Conservation (phyloP, 2,888 invertebrate genomes). For the Ferrisia virgata region DNA sequence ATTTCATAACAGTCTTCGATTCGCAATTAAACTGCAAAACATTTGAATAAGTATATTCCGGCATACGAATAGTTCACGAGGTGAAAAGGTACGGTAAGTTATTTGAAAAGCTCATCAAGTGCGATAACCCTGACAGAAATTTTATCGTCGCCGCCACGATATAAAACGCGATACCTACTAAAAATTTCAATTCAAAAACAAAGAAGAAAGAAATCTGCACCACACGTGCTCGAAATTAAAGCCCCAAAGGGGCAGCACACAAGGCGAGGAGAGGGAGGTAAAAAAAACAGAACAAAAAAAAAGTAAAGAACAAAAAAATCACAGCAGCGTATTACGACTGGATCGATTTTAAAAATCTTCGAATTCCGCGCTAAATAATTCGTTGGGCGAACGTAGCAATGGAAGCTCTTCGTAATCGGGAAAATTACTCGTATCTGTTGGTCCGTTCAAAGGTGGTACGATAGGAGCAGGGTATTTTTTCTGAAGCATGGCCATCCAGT, state of each 20-base stretch:
- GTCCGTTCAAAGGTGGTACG: constrained; percentile 32
- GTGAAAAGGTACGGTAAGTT: not conserved
- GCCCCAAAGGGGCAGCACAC: not conserved
- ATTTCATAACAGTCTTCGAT: constrained; percentile 21
- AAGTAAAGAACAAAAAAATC: constrained; percentile 10
- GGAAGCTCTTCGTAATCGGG: constrained; percentile 40
- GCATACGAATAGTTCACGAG: not conserved
- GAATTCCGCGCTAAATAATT: constrained; percentile 34
- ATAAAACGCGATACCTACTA: not conserved
- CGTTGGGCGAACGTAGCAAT: not conserved
- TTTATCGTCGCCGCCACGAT: not conserved
- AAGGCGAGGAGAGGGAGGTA: not conserved
- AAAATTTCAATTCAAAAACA: not conserved
- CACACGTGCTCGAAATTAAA: not conserved
- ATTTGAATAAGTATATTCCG: not conserved
- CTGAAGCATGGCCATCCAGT: constrained; percentile 42
- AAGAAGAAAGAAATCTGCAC: not conserved
- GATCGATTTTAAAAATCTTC: constrained; percentile 33
- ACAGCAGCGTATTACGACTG: not conserved
- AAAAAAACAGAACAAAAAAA: not conserved
- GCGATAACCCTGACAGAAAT: not conserved
- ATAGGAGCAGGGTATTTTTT: constrained; percentile 43
- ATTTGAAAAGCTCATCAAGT: not conserved
- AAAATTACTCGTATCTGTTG: constrained; percentile 42
- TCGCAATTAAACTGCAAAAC: constrained; percentile 6